Evolutionary conservation across 2,113 vertebrate species (phyloP).

Genomic region (Sigmodon hispidus): DNA sequence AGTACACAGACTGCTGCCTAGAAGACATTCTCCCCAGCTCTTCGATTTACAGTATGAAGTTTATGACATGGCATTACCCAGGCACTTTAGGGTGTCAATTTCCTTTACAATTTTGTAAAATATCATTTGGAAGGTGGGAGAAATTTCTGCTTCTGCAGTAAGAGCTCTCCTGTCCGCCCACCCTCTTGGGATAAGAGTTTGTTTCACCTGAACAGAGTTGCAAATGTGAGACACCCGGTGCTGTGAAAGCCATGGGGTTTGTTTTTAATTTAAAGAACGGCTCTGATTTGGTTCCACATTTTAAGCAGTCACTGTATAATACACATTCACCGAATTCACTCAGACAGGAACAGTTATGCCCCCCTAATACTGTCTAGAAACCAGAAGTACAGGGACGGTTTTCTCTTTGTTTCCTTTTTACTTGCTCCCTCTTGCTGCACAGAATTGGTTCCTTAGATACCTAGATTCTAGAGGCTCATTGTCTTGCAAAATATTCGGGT

Average conservation of each 20-base stretch:
- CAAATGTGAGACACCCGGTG: constrained; percentile 22
- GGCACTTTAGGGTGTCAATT: constrained; percentile 77
- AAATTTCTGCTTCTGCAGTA: constrained; percentile 67
- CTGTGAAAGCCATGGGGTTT: constrained; percentile 65
- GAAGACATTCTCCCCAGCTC: constrained; percentile 43
- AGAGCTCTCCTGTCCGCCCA: constrained; percentile 69
- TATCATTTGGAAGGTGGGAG: constrained; percentile 75
- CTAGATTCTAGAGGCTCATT: constrained; percentile 63
- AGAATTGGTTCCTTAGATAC: constrained; percentile 71
- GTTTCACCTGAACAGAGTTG: constrained; percentile 74
- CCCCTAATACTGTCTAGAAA: constrained; percentile 73
- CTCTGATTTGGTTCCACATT: constrained; percentile 72
- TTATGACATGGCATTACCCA: constrained; percentile 75
- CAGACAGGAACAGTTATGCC: constrained; percentile 43
- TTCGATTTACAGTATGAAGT: constrained; percentile 64
- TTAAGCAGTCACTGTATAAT: constrained; percentile 76
- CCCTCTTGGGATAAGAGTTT: constrained; percentile 73
- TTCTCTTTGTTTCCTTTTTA: constrained; percentile 58
- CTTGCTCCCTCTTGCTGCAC: constrained; percentile 12
- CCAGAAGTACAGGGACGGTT: constrained; percentile 52
- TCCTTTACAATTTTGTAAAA: constrained; percentile 81
- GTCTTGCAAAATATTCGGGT: constrained; percentile 74
- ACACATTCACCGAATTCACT: constrained; percentile 65
- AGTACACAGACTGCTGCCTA: constrained; percentile 46
- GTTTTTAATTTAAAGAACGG: constrained; percentile 76